Conservation (phyloP, 2,113 vertebrate species). For the Todiramphus saurophagus region DNA sequence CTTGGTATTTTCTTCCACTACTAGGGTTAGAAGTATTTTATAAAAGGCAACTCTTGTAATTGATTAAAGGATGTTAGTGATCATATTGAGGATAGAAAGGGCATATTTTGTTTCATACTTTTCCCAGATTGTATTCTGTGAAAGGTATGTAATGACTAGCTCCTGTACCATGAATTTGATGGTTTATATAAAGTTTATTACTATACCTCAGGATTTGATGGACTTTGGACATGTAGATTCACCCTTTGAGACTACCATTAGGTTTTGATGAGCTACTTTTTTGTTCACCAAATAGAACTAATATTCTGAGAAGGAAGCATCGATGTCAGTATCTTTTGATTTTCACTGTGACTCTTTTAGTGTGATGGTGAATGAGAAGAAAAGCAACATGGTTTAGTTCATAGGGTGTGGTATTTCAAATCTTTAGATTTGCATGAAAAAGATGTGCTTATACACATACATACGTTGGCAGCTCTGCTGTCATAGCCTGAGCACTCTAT, state of each 20-base stretch:
- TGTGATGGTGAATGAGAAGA: too few relatives aligned
- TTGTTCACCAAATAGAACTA: not conserved
- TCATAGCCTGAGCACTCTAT: too few relatives aligned
- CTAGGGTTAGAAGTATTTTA: not conserved
- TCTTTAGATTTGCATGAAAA: not conserved
- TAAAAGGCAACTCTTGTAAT: not conserved
- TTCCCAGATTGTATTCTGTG: not conserved
- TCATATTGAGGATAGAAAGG: not conserved
- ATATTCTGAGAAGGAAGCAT: not conserved
- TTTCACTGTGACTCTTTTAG: not conserved
- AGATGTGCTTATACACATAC: fast-evolving
- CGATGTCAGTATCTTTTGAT: not conserved
- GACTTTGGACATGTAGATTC: not conserved
- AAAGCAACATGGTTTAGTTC: not conserved
- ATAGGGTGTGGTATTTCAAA: not conserved
- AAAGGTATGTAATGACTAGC: not conserved
- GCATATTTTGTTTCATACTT: not conserved
- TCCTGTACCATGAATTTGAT: not conserved
- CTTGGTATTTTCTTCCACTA: not conserved
- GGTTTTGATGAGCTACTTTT: not conserved
- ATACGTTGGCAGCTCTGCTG: not conserved
- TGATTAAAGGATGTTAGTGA: not conserved
- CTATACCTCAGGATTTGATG: not conserved
- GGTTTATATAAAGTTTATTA: not conserved
- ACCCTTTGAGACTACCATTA: not conserved